Conservation (phyloP, 1,140 invertebrate species). For the Dolichoris vasculosae region DNA sequence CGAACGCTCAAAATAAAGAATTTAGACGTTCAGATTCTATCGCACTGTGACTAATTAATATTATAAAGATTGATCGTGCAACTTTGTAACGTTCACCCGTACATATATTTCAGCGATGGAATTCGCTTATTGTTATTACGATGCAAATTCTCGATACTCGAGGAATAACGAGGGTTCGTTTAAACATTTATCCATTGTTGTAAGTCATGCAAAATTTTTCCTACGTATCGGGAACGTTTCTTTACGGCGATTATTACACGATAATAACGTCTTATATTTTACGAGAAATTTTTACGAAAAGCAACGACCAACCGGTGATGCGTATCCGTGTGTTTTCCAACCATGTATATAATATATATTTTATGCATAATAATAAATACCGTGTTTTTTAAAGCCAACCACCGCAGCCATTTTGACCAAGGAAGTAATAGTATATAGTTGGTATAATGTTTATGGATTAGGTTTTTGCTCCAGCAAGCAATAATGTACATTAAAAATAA, state of each 20-base stretch:
- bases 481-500: not conserved
- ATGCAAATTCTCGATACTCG: not conserved
- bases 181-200: not conserved
- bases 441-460: not conserved
- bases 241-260: not conserved
- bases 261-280: not conserved
- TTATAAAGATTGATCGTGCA: constrained; percentile 33
- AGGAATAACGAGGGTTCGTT: not conserved
- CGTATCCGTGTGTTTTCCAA: no score
- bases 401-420: not conserved
- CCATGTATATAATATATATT: no score
- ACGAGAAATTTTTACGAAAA: not conserved
- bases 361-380: no score
- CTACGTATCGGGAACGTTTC: not conserved
- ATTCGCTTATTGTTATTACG: not conserved
- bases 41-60: constrained; percentile 27
- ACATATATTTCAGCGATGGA: not conserved
- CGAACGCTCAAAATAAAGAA: constrained; percentile 15
- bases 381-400: no score
- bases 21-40: constrained; percentile 19
- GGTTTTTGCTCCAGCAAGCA: not conserved
- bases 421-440: not conserved
- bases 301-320: not conserved
- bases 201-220: not conserved
- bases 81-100: not conserved